Conservation (phyloP, 2,888 invertebrate genomes). For the Tanytarsus gracilentus region DNA sequence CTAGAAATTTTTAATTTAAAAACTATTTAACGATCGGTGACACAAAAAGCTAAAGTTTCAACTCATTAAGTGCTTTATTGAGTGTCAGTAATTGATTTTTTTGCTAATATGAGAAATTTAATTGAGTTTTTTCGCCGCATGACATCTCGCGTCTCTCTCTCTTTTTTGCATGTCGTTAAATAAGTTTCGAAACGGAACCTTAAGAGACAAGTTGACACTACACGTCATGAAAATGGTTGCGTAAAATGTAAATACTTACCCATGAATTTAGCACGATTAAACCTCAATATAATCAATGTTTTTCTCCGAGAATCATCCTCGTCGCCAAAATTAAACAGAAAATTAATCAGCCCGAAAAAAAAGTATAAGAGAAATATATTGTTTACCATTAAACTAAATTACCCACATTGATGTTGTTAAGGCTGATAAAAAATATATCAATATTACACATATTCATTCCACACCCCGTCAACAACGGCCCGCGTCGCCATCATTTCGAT, state of each 20-base stretch:
- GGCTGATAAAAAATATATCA: not conserved
- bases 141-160: too few species aligned
- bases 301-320: not conserved
- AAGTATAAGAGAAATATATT: slow-evolving; percentile 1
- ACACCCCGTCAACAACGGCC: too few species aligned
- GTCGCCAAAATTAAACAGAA: not conserved
- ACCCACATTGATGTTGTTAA: not conserved
- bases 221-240: not conserved
- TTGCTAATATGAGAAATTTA: too few species aligned
- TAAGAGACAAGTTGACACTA: not conserved
- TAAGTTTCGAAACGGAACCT: too few species aligned
- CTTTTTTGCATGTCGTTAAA: too few species aligned
- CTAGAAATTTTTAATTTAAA: not conserved
- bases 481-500: too few species aligned
- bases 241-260: not conserved
- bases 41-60: too few species aligned
- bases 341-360: not conserved
- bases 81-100: slow-evolving; percentile 8
- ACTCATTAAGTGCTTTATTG: not conserved
- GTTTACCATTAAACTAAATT: slow-evolving; percentile 3
- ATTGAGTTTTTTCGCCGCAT: too few species aligned
- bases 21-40: not conserved
- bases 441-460: not conserved
- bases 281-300: not conserved
- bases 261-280: slow-evolving; percentile 1